These are phyloP conservation scores for Ruditapes philippinarum DNA, from an alignment of 1,140 invertebrate genomes.

Conservation along the genomic window DNA sequence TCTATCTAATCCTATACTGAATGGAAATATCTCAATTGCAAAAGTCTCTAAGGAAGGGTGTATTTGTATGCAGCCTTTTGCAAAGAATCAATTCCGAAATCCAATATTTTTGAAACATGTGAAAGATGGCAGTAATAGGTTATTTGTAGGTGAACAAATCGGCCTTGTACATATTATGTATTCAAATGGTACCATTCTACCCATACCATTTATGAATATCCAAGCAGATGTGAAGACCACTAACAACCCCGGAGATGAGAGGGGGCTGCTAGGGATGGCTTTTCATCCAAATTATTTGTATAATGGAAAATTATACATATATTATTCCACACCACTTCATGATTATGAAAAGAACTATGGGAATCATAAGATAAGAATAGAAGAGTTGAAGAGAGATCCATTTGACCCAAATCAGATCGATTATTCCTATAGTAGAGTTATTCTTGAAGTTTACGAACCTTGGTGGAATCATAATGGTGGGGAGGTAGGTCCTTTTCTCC, in stretches of 20 bases:
- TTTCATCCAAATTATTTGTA: slow-evolving; percentile 82
- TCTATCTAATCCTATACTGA: slow-evolving; percentile 71
- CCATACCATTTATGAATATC: slow-evolving; percentile 78
- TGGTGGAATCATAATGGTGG: slow-evolving; percentile 85
- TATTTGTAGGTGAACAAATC: slow-evolving; percentile 83
- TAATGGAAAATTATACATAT: slow-evolving; percentile 83
- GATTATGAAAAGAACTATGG: neutral
- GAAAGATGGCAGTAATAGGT: slow-evolving; percentile 76
- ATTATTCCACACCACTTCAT: slow-evolving; percentile 75
- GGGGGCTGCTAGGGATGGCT: slow-evolving; percentile 82
- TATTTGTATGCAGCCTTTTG: slow-evolving; percentile 81
- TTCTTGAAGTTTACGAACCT: slow-evolving; percentile 82
- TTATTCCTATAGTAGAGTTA: slow-evolving; percentile 70
- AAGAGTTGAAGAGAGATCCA: slow-evolving; percentile 77
- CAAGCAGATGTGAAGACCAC: slow-evolving; percentile 58
- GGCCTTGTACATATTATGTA: slow-evolving; percentile 79
- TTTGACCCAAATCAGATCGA: slow-evolving; percentile 76
- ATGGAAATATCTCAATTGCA: slow-evolving; percentile 67
- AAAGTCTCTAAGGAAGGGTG: slow-evolving; percentile 78
- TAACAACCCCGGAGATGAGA: slow-evolving; percentile 77
- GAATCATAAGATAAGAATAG: slow-evolving; percentile 78
- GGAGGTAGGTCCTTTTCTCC: slow-evolving; percentile 80
- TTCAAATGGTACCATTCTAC: slow-evolving; percentile 70
- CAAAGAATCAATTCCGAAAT: slow-evolving; percentile 71
- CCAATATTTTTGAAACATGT: slow-evolving; percentile 80